A percentile compares a stretch with the other conserved stretches of the same genome.
These are phyloP conservation scores for Trichacis sp. DNA, from an alignment of 2,888 invertebrate species.

Conservation along the genomic window DNA sequence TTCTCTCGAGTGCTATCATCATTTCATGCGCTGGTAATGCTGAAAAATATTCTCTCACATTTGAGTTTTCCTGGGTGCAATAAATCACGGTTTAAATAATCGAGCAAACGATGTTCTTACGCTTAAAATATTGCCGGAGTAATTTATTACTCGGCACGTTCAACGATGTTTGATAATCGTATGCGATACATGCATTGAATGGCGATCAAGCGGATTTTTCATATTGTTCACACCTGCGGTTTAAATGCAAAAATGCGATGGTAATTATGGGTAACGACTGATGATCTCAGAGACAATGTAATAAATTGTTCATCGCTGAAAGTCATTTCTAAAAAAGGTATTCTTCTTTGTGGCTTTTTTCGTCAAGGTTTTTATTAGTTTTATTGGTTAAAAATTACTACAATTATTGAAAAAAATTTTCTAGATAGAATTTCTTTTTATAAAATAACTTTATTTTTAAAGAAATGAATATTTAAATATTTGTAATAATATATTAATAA, in stretches of 20 bases:
- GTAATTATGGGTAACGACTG: too few species aligned
- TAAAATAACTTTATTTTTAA: too few species aligned
- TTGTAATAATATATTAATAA: too few species aligned
- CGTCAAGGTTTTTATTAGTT: too few species aligned
- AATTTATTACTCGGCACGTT: conserved; percentile 18
- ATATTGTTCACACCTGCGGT: not conserved
- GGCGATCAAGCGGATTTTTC: not conserved
- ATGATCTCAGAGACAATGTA: not conserved
- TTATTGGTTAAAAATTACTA: too few species aligned
- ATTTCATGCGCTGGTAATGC: conserved; percentile 19
- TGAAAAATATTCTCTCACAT: not conserved
- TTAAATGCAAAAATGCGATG: not conserved
- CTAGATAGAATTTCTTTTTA: too few species aligned
- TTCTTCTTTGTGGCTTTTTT: too few species aligned
- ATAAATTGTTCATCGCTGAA: too few species aligned
- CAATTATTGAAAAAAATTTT: too few species aligned
- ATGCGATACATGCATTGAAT: conserved; percentile 2
- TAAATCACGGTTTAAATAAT: conserved; percentile 18
- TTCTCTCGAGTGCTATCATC: conserved; percentile 18
- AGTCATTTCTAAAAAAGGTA: too few species aligned
- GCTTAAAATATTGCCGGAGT: conserved; percentile 31
- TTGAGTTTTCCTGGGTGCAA: not conserved
- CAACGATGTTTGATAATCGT: not conserved
- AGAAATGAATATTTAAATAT: too few species aligned
- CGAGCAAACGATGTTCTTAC: conserved; percentile 20